These are phyloP conservation scores for Eristalis intricaria DNA, from an alignment of 2,888 invertebrate genomes.

Conservation along the genomic window DNA sequence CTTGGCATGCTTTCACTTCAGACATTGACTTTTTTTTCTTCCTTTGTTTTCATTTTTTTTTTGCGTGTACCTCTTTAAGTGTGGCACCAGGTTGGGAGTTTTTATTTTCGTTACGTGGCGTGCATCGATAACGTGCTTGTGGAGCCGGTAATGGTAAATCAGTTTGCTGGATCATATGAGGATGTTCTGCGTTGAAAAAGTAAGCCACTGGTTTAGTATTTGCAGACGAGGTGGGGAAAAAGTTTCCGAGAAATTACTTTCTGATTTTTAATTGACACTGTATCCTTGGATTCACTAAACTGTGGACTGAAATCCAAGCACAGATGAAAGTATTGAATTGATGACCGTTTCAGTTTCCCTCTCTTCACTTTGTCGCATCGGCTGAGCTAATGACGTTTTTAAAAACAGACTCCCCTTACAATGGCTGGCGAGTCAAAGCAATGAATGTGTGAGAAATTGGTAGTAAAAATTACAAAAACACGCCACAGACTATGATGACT, in stretches of 20 bases:
- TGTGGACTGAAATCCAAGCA: background rate
- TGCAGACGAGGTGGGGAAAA: background rate
- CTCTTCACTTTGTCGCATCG: too few relatives aligned
- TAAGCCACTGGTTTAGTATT: background rate
- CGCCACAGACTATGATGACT: too few relatives aligned
- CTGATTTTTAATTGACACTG: background rate
- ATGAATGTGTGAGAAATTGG: too few relatives aligned
- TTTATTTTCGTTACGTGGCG: slow-evolving; percentile 44
- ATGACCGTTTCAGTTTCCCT: background rate
- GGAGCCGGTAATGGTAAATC: slow-evolving; percentile 29
- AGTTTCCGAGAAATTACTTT: background rate
- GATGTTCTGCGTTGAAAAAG: background rate
- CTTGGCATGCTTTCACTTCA: slow-evolving; percentile 62
- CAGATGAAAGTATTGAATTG: background rate
- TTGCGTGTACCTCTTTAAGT: slow-evolving; percentile 26
- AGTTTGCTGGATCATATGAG: slow-evolving; percentile 1
- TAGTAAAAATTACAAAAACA: too few relatives aligned
- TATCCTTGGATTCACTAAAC: background rate
- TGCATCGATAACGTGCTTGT: slow-evolving; percentile 43
- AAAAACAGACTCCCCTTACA: too few relatives aligned
- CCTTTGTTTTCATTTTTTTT: slow-evolving; percentile 4
- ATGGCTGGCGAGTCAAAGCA: too few relatives aligned
- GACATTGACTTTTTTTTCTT: background rate
- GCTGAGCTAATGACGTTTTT: too few relatives aligned
- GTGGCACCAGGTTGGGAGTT: background rate